Conservation (phyloP, 1,140 invertebrate genomes). For the Hyphantria cunea region DNA sequence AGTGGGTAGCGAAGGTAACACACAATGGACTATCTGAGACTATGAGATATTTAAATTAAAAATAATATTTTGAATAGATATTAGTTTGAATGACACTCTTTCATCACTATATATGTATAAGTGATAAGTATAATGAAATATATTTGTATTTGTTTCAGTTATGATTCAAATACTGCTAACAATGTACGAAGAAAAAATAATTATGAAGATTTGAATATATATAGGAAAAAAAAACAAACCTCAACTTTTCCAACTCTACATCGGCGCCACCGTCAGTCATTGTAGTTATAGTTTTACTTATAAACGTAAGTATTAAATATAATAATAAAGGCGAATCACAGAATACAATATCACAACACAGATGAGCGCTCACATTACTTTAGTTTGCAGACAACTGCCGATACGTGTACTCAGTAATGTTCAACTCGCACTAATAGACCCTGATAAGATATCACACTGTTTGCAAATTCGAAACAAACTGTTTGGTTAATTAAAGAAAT, state of each 20-base stretch:
- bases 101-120: too few relatives aligned
- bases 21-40: too few relatives aligned
- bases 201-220: too few relatives aligned
- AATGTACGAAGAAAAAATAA: too few relatives aligned
- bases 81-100: too few relatives aligned
- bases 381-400: conserved; percentile 31
- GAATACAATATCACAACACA: conserved; percentile 32
- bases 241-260: conserved; percentile 66
- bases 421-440: conserved; percentile 60
- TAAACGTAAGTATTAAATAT: conserved; percentile 21
- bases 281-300: conserved; percentile 13
- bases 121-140: too few relatives aligned
- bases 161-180: too few relatives aligned
- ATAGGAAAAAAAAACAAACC: conserved; percentile 40
- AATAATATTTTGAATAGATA: too few relatives aligned
- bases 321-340: conserved; percentile 25
- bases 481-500: conserved; percentile 45
- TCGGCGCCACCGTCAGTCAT: conserved; percentile 61
- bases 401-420: conserved; percentile 53
- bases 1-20: too few relatives aligned
- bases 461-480: conserved; percentile 63
- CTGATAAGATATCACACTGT: conserved; percentile 67
- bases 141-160: too few relatives aligned
- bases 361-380: conserved; percentile 51
- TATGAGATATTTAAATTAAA: too few relatives aligned